phyloP scores from a whole-genome alignment of 2,888 invertebrate genomes.

The Papilio elwesi region DNA sequence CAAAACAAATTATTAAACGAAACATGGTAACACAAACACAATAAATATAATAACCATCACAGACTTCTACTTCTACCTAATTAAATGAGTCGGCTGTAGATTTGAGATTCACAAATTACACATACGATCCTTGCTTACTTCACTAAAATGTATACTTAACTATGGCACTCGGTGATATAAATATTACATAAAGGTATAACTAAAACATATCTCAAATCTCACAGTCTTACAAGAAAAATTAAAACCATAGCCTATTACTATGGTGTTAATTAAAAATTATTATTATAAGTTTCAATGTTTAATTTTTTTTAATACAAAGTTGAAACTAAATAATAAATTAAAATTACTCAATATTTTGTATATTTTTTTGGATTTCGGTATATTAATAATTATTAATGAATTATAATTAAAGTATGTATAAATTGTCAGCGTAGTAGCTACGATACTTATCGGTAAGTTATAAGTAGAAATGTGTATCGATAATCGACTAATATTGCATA shows the following conservation, averaged over 20 bases:
- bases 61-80: conserved; percentile 74
- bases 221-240: not conserved
- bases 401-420: conserved; percentile 3
- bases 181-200: not conserved
- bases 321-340: not conserved
- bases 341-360: not conserved
- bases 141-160: conserved; percentile 63
- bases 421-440: not conserved
- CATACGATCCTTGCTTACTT: conserved; percentile 58
- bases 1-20: conserved; percentile 41
- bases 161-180: conserved; percentile 66
- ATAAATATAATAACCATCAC: conserved; percentile 72
- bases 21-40: conserved; percentile 58
- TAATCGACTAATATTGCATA: too few species aligned
- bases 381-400: not conserved
- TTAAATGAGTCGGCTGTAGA: conserved; percentile 64
- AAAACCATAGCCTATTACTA: not conserved
- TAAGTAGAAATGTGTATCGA: not conserved
- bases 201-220: not conserved
- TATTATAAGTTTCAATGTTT: too few species aligned
- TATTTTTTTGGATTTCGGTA: not conserved
- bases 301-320: not conserved
- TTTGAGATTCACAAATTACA: conserved; percentile 66
- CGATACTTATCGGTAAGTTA: not conserved
- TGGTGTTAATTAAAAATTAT: too few species aligned